Conservation (phyloP, 2,113 vertebrate genomes). For the Platycercus adscitus region DNA sequence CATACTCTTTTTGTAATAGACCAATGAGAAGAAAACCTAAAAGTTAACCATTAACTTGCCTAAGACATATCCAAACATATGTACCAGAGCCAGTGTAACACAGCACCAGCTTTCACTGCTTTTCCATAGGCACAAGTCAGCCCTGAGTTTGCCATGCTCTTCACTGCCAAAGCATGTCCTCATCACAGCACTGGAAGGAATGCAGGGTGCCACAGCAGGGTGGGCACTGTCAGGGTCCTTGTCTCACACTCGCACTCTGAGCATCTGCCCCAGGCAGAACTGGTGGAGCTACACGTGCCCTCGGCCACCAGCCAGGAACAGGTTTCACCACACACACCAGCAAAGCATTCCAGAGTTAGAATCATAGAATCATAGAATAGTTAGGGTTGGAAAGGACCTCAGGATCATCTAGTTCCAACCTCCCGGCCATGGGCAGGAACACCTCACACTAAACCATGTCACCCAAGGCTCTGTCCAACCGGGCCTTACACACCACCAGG, state of each 20-base stretch:
- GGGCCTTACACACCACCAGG: no score
- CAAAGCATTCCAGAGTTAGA: not conserved
- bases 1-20: not conserved
- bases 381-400: no score
- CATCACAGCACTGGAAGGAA: fast-evolving
- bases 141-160: fast-evolving
- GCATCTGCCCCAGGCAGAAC: fast-evolving
- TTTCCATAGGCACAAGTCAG: not conserved
- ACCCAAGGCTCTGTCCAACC: no score
- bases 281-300: not conserved
- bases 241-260: fast-evolving
- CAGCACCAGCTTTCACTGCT: not conserved
- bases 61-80: not conserved
- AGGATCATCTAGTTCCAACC: no score
- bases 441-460: no score
- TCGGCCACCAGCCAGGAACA: fast-evolving
- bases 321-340: not conserved
- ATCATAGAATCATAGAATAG: no score
- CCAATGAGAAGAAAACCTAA: not conserved
- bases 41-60: not conserved
- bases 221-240: not conserved
- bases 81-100: not conserved
- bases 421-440: no score
- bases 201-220: fast-evolving
- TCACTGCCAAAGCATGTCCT: fast-evolving